Base-by-base conservation (phyloP, 2,113 vertebrate species). In the Sapajus apella region DNA sequence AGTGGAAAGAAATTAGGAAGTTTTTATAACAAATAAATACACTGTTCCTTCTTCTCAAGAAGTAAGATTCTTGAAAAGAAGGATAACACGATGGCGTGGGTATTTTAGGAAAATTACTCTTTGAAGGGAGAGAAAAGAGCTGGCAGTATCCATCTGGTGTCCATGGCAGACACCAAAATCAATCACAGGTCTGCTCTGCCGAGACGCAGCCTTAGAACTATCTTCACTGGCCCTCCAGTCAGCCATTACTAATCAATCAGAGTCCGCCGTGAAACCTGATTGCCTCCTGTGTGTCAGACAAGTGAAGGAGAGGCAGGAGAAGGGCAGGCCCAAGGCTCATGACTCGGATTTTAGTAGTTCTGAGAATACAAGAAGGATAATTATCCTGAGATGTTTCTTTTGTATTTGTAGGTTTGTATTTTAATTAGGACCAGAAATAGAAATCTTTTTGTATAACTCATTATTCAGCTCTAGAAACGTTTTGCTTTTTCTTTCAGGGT, bases 391-490 rank as follows among this genome's bases (percentile, higher is more conserved):
- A 83, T 73, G 43, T 18, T 84, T 84, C 55, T 75, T 81, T 83
- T 47, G 7, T 61, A 47, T 82, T 91, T 47, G 1, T 91, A 93
- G 47, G 40, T 85, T 84, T 95, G 8, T 81, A 27, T 89, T 94
- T 93, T 96, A 92, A 58, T 87, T 84, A 87, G 75, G 43, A 45
- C 61, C 87, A 91, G 40, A 96, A 96, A 93, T 68, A 94, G 73
- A 94, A 87, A 45, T 80, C 40, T 76, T 91, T 93, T 30, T 90
- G 70, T 91, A 16, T 73, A 40, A 47, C 40, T 96, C 52, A 43
- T 90, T 87, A 45, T 68, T 92, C 52, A 76, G 64, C 32, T 89
- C 84, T 25, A 76, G 77, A 91, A 94, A 79, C 45, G 14, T 95
- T 87, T 96, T 88, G 47, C 56, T 83, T 93, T 96, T 85, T 86